Conservation (phyloP, 2,797 vertebrate species). For the Vespertilio murinus region DNA sequence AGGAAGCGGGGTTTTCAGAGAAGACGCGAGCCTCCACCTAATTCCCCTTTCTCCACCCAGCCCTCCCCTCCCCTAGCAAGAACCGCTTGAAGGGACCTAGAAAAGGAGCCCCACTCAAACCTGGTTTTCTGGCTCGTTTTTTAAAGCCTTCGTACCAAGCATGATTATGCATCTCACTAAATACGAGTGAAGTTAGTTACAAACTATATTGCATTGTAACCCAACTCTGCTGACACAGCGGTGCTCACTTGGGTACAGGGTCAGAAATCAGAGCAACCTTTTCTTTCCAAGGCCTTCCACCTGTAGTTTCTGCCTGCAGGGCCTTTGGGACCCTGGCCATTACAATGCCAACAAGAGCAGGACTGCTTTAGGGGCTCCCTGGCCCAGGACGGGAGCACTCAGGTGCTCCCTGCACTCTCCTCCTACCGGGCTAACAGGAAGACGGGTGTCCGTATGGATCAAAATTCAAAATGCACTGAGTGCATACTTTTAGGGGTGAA, state of each 20-base stretch:
- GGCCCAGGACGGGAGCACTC: background rate
- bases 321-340: background rate
- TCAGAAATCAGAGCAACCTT: background rate
- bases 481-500: background rate
- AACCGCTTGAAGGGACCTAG: background rate
- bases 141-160: background rate
- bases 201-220: background rate
- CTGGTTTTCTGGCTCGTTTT: background rate
- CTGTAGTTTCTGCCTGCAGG: background rate
- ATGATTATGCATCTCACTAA: background rate
- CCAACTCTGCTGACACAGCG: background rate
- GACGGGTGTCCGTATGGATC: background rate
- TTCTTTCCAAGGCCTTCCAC: background rate
- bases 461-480: background rate
- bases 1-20: conserved; percentile 17
- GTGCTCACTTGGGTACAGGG: background rate
- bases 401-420: fast-evolving
- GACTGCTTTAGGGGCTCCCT: background rate
- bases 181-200: background rate
- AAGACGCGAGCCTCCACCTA: background rate
- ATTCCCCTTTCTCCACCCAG: background rate
- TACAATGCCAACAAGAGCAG: background rate
- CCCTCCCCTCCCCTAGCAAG: background rate
- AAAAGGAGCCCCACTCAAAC: background rate
- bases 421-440: background rate